Conservation (phyloP, 2,888 invertebrate species). For the Sympetrum striolatum region DNA sequence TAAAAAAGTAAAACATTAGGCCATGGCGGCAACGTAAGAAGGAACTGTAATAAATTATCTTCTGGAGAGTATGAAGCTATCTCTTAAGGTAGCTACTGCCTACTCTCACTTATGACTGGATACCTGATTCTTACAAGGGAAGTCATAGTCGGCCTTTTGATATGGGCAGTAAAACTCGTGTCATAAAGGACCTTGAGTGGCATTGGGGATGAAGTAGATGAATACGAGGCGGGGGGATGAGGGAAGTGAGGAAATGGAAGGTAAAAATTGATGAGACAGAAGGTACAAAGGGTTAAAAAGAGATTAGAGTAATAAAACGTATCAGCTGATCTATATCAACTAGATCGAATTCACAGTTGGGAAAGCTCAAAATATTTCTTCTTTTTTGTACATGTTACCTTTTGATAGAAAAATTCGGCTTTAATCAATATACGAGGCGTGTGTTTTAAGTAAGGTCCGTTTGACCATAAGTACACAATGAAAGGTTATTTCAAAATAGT, state of each 20-base stretch:
- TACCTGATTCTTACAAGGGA: neutral
- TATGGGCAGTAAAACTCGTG: conserved; percentile 31
- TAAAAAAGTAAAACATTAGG: neutral
- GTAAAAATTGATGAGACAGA: neutral
- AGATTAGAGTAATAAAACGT: neutral
- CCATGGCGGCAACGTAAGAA: neutral
- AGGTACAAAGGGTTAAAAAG: neutral
- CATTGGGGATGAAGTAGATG: neutral
- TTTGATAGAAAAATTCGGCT: neutral
- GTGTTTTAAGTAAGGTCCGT: too few relatives aligned
- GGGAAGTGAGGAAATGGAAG: neutral
- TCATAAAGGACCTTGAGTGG: conserved; percentile 35
- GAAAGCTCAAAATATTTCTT: neutral
- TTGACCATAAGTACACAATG: too few relatives aligned
- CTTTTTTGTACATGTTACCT: neutral
- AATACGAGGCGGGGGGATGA: neutral
- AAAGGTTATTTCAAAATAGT: too few relatives aligned
- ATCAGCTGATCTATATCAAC: neutral
- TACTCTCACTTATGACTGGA: neutral
- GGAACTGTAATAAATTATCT: neutral
- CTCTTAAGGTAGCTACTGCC: neutral
- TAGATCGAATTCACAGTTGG: neutral
- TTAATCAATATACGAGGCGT: too few relatives aligned
- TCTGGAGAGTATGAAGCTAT: neutral
- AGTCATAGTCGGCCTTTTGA: neutral